Conservation (phyloP, 2,888 invertebrate species). For the Bruchidius siliquastri region DNA sequence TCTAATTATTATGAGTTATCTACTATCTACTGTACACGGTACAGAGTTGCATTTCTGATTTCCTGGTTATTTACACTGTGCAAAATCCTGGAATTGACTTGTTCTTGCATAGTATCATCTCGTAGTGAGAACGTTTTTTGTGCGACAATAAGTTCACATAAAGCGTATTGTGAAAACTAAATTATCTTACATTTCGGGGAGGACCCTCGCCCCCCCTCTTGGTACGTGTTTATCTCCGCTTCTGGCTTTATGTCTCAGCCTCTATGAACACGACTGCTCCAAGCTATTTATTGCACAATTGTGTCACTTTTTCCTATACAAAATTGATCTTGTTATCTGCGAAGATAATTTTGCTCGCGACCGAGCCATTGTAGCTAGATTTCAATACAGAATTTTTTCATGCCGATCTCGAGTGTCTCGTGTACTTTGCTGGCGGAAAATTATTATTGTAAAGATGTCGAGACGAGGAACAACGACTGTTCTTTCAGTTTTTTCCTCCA, state of each 20-base stretch:
- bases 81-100: too few species aligned
- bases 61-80: too few species aligned
- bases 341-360: conserved; percentile 26
- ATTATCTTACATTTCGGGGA: too few species aligned
- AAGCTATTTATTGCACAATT: conserved; percentile 39
- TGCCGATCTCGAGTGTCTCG: background rate
- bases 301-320: conserved; percentile 34
- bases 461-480: background rate
- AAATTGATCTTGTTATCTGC: conserved; percentile 33
- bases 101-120: too few species aligned
- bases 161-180: too few species aligned
- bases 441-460: background rate
- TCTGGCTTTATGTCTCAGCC: conserved; percentile 19
- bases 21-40: too few species aligned
- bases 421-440: conserved; percentile 2
- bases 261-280: conserved; percentile 34
- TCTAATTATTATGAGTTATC: too few species aligned
- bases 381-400: conserved; percentile 1
- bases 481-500: conserved; percentile 1
- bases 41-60: too few species aligned
- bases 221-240: background rate
- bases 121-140: too few species aligned
- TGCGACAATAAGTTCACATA: too few species aligned
- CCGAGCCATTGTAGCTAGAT: background rate
- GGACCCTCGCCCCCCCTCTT: too few species aligned